phyloP scores from a whole-genome alignment of 2,888 invertebrate genomes.

The Mactromeris polynyma region DNA sequence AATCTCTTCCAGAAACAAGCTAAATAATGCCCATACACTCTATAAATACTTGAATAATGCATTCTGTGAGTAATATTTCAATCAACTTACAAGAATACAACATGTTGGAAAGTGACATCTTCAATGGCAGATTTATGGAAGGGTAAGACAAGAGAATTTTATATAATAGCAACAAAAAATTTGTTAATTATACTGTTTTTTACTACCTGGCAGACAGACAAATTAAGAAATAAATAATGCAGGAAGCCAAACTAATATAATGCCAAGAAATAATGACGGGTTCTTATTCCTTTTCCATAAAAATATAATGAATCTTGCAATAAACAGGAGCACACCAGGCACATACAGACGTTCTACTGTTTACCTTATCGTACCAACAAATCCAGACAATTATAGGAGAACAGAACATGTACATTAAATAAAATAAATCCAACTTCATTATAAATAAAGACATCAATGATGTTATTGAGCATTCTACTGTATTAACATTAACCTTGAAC shows the following conservation, averaged over 20 bases:
- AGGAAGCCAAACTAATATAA: neutral
- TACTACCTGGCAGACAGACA: neutral
- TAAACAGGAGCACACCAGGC: too few relatives aligned
- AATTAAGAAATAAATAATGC: conserved; percentile 10
- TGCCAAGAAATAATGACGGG: neutral
- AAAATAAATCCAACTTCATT: too few relatives aligned
- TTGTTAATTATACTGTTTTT: neutral
- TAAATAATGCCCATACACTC: too few relatives aligned
- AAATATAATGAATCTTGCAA: neutral
- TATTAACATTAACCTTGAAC: too few relatives aligned
- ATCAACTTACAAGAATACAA: neutral
- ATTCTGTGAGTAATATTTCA: neutral
- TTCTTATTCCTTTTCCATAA: neutral
- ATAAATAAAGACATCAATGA: too few relatives aligned
- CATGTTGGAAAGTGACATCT: neutral
- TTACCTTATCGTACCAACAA: too few relatives aligned
- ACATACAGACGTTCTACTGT: too few relatives aligned
- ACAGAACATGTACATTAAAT: too few relatives aligned
- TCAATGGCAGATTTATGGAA: conserved; percentile 4
- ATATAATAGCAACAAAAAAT: neutral
- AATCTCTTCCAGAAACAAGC: too few relatives aligned
- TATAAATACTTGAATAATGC: too few relatives aligned
- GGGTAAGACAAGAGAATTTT: neutral
- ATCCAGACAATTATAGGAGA: too few relatives aligned
- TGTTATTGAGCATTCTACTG: too few relatives aligned